These are phyloP conservation scores for Chelidonichthys spinosus DNA, from an alignment of 2,797 vertebrate species.

Conservation along the genomic window DNA sequence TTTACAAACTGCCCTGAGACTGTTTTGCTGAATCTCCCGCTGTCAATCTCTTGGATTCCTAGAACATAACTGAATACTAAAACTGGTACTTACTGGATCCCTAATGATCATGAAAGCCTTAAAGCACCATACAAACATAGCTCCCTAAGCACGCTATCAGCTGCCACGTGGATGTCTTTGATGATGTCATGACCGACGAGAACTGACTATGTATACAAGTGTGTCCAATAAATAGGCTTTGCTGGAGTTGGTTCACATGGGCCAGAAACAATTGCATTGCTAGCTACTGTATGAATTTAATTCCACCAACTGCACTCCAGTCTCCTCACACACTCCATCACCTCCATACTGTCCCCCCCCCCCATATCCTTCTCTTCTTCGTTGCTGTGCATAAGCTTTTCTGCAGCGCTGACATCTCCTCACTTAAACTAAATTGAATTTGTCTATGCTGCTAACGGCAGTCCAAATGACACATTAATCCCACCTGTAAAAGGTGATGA, in stretches of 20 bases:
- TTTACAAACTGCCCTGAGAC: too few species aligned
- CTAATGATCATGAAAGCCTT: too few species aligned
- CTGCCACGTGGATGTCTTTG: neutral
- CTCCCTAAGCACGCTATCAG: neutral
- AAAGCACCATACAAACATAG: neutral
- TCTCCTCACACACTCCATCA: conserved; percentile 12
- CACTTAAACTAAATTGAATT: conserved; percentile 96
- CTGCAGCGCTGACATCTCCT: conserved; percentile 84
- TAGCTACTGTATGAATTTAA: neutral
- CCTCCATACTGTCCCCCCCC: neutral
- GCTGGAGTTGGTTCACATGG: neutral
- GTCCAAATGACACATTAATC: conserved; percentile 97
- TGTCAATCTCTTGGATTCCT: neutral
- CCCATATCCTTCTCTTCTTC: conserved; percentile 1
- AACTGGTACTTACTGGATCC: too few species aligned
- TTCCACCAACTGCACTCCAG: neutral
- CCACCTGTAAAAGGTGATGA: conserved; percentile 94
- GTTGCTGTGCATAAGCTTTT: conserved; percentile 73
- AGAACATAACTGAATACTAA: neutral
- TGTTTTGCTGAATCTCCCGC: too few species aligned
- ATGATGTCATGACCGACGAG: neutral
- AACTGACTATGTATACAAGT: neutral
- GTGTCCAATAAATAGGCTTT: neutral
- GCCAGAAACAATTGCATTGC: neutral
- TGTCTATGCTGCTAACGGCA: conserved; percentile 95